Evolutionary conservation across 2,113 vertebrate genomes (phyloP).

Genomic region (Plecotus auritus): DNA sequence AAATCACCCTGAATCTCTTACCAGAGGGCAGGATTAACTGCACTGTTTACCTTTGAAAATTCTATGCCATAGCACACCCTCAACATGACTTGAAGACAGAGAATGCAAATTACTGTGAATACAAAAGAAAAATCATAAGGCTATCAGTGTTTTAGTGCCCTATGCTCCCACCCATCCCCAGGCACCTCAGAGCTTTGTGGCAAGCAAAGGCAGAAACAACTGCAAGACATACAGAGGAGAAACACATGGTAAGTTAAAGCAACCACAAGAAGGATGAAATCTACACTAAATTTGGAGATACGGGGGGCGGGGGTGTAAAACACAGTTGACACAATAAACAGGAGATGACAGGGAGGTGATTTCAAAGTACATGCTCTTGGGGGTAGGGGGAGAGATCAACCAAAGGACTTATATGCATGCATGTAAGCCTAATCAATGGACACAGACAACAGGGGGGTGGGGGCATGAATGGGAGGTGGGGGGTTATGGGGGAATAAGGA

Average conservation of each 20-base stretch:
- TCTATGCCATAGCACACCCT: background rate
- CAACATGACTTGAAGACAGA: background rate
- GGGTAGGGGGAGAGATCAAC: no score
- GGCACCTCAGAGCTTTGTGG: background rate
- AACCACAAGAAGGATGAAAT: background rate
- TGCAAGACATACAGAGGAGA: background rate
- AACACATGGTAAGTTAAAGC: background rate
- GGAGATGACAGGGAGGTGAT: background rate
- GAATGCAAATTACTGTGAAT: background rate
- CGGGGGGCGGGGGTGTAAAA: background rate
- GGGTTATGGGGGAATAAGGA: no score
- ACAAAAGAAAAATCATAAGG: background rate
- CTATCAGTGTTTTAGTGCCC: no score
- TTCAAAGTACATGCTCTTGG: background rate
- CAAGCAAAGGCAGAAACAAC: background rate
- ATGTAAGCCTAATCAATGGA: no score
- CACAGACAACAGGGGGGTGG: no score
- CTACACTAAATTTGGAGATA: background rate
- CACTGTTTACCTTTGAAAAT: background rate
- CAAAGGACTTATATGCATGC: no score
- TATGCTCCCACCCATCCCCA: no score
- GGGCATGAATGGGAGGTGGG: no score
- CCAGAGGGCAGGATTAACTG: background rate
- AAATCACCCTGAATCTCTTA: background rate
- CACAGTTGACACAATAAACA: background rate